Base-by-base conservation (phyloP, 2,797 vertebrate genomes). In the Smutsia temminckii region DNA sequence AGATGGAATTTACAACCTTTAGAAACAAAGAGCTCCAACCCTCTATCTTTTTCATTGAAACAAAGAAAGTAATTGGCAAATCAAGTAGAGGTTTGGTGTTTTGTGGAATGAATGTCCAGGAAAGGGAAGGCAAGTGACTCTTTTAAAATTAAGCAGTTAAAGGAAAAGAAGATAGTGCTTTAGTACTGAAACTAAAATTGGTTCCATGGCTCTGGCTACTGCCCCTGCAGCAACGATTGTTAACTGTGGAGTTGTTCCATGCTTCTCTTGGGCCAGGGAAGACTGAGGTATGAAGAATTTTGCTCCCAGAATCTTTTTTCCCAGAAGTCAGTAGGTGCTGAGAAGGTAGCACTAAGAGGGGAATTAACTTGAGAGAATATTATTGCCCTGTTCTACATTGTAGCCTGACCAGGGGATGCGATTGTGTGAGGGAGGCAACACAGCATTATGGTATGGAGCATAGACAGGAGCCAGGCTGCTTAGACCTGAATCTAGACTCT, bases 181-280 rank as follows among this genome's bases (percentile, higher is more conserved):
- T 81, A 71, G 27, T 94, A 57, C 57, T 85, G 55, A 93, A 95
- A n/a, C n/a, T 84, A 42, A 84, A 85, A 27, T 37, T 8, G 4
- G 81, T 85, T 90, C 4, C 64, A n/a, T 49, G 6, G 25, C 18
- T 88, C 23, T 64, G 5, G 27, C 18, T 88, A 85, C 64, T 68
- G 79, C 29, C 34, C 78, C n/a, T 66, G 16, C 23, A 64, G 49
- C 34, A 85, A 59, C 16, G 25, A 5, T 89, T 46, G 53, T 42
- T 61, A 69, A 64, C 23, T 85, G 7, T 91, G 42, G 46, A 92
- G 49, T 85, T 95, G 61, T 85, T 95, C 29, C 34, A 49, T 85
- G 25, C 32, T 27, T 72, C 53, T 61, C 23, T 40, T 86, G 10
- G 32, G 29, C 37, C 25, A 74, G 64, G 27, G 13, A 7, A 57